Conservation (phyloP, 2,888 invertebrate genomes). For the Leptinotarsa tumamoca region DNA sequence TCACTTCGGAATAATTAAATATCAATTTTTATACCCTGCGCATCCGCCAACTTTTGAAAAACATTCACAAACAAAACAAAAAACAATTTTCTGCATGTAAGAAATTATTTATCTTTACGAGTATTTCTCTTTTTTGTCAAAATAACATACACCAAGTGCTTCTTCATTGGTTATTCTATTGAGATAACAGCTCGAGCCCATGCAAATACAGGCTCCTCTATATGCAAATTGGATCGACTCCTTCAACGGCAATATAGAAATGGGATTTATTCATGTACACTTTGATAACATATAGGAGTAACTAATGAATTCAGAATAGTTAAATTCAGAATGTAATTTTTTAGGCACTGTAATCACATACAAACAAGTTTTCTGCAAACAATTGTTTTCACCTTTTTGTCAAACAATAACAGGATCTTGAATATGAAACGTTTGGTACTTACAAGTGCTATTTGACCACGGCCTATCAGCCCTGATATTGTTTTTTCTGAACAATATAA, state of each 20-base stretch:
- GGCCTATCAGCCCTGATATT: no score
- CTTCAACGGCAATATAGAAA: neutral
- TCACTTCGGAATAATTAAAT: neutral
- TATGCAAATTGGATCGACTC: constrained; percentile 20
- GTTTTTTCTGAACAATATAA: no score
- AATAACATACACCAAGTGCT: constrained; percentile 7
- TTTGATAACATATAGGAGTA: neutral
- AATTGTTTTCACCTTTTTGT: no score
- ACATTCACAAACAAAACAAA: neutral
- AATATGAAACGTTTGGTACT: no score
- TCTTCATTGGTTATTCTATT: constrained; percentile 5
- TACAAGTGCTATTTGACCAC: no score
- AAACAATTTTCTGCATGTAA: neutral
- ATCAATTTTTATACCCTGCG: neutral
- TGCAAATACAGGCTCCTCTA: constrained; percentile 18
- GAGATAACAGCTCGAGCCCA: constrained; percentile 22
- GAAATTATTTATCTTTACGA: neutral
- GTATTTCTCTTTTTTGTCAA: constrained; percentile 7
- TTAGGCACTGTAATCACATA: no score
- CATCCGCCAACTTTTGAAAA: neutral
- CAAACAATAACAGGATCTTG: no score
- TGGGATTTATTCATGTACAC: neutral
- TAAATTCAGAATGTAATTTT: neutral
- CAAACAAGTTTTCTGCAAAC: no score
- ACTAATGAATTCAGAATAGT: neutral